Evolutionary conservation across 2,797 vertebrate genomes (phyloP), one percentile per base, ranked within the genome.

Genomic region (Sphenodon punctatus): DNA sequence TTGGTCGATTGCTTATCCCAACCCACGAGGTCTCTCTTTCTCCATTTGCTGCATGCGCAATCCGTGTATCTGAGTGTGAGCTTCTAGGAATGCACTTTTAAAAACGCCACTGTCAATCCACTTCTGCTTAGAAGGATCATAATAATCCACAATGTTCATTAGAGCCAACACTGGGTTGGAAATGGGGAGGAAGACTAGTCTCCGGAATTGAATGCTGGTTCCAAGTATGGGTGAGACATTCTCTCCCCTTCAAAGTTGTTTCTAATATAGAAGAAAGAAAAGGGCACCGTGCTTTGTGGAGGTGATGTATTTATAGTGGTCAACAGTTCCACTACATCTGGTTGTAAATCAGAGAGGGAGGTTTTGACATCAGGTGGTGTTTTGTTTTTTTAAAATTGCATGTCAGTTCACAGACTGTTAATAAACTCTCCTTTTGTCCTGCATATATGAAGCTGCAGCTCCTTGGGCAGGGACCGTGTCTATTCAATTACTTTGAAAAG

Each of bases 271-370:
- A 27, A 0, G 3, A 20, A 55, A 16, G 41, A 3, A n/a, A 51
- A 78, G 70, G 64, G 27, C n/a, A n/a, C 16, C 48, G 49, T 76
- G 80, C 72, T 25, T 36, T 5, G 3, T 56, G 22, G 16, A 14
- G 14, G 5, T 2, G 76, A 15, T 1, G 1, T 73, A 80, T 83
- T 83, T 78, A 87, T 41, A 82, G 66, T 39, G 7, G 34, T 10
- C 53, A 25, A 58, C 19, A 32, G 42, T 48, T 38, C 23, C 20
- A 17, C 42, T 14, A 16, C 0, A 1, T n/a, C 2, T 27, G 20
- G 63, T 12, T 1, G 1, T 17, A 46, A 45, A 30, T 79, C 25
- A 30, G 22, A 20, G 38, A n/a, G 42, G 69, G 41, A 1, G 4
- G 61, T 51, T 51, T 51, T 51, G 51, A 51, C 51, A 49, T 51